Percentiles rank a stretch among this genome's conserved stretches.
These are phyloP conservation scores for Rattus rattus DNA, from an alignment of 2,113 vertebrate genomes.

Conservation along the genomic window DNA sequence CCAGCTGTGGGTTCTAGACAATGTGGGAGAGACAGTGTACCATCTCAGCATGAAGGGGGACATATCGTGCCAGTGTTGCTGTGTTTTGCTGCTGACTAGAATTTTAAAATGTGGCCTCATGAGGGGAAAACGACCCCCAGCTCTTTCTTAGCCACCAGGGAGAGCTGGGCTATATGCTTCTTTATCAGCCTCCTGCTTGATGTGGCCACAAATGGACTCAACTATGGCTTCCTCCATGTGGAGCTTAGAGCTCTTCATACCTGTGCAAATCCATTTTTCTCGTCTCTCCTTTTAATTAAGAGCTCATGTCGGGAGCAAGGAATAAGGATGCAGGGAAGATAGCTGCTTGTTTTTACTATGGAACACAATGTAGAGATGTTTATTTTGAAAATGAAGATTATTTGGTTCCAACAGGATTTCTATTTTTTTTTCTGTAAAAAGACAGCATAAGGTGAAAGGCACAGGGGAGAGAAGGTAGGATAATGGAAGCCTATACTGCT, in stretches of 20 bases:
- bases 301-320: slow-evolving; percentile 81
- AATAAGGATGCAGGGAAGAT: slow-evolving; percentile 74
- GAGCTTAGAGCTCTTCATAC: slow-evolving; percentile 58
- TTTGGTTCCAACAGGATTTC: slow-evolving; percentile 68
- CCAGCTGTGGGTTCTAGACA: slow-evolving; percentile 73
- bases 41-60: slow-evolving; percentile 65
- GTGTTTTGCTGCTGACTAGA: slow-evolving; percentile 74
- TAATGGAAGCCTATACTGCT: slow-evolving; percentile 64
- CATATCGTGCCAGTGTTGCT: slow-evolving; percentile 52
- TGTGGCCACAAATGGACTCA: slow-evolving; percentile 44
- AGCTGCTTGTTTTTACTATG: slow-evolving; percentile 64
- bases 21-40: slow-evolving; percentile 75
- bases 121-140: slow-evolving; percentile 50
- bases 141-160: slow-evolving; percentile 17
- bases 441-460: slow-evolving; percentile 64
- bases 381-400: slow-evolving; percentile 75
- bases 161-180: background rate
- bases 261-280: slow-evolving; percentile 75
- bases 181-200: background rate
- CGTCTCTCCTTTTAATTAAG: slow-evolving; percentile 85
- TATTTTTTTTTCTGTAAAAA: slow-evolving; percentile 78
- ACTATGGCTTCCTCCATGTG: background rate
- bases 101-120: slow-evolving; percentile 71
- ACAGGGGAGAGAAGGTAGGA: slow-evolving; percentile 60
- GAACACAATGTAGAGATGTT: slow-evolving; percentile 68